These are phyloP conservation scores for Odontesthes bonariensis DNA, from an alignment of 2,113 vertebrate species.

Conservation along the genomic window DNA sequence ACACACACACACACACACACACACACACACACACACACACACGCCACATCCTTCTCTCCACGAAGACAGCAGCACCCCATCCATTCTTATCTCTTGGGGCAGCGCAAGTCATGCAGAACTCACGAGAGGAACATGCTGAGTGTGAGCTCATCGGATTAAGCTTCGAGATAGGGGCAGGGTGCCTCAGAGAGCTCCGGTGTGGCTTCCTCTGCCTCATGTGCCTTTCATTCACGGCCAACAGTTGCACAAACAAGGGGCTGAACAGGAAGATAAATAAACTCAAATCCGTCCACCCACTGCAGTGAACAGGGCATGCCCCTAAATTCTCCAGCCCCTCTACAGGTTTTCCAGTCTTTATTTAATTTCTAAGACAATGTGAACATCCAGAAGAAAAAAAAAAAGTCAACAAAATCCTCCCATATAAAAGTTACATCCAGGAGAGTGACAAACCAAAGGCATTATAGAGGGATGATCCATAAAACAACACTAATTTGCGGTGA, in stretches of 20 bases:
- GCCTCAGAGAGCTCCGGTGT: slow-evolving; percentile 48
- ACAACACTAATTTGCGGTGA: slow-evolving; percentile 45
- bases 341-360: slow-evolving; percentile 29
- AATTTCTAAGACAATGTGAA: neutral
- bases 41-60: slow-evolving; percentile 12
- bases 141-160: slow-evolving; percentile 83
- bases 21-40: too few relatives aligned
- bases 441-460: slow-evolving; percentile 17
- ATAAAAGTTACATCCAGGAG: slow-evolving; percentile 32
- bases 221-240: slow-evolving; percentile 32
- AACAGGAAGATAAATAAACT: slow-evolving; percentile 25
- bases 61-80: slow-evolving; percentile 64
- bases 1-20: too few relatives aligned
- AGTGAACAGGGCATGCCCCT: neutral
- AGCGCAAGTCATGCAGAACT: slow-evolving; percentile 85
- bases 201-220: slow-evolving; percentile 38
- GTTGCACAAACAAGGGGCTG: slow-evolving; percentile 24
- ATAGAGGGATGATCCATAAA: slow-evolving; percentile 32
- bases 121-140: slow-evolving; percentile 80
- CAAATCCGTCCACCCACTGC: slow-evolving; percentile 3
- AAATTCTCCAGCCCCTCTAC: slow-evolving; percentile 19
- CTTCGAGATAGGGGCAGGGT: slow-evolving; percentile 61
- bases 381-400: slow-evolving; percentile 7
- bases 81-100: slow-evolving; percentile 76
- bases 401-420: slow-evolving; percentile 36